These are phyloP conservation scores for Cephalopterus ornatus DNA, from an alignment of 2,113 vertebrate genomes.

Conservation along the genomic window DNA sequence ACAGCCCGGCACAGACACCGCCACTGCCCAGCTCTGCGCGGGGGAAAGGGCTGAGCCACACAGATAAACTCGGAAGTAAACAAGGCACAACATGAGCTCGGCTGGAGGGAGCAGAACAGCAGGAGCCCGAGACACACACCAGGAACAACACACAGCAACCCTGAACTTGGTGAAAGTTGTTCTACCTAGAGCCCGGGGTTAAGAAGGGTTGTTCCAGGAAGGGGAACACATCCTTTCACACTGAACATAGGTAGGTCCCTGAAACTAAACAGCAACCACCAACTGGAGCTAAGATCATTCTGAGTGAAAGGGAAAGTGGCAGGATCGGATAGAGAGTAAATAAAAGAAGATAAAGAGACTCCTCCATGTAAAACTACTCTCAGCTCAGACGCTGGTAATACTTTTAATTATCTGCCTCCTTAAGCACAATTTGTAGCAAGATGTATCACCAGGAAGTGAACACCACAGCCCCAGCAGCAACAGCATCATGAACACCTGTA, in stretches of 20 bases:
- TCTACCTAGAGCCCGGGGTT: neutral
- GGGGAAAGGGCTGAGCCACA: neutral
- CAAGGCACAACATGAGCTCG: neutral
- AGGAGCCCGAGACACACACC: neutral
- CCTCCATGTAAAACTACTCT: neutral
- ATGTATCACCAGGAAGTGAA: neutral
- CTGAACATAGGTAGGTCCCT: rapidly evolving
- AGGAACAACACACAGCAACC: neutral
- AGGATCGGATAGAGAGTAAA: neutral
- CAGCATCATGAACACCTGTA: neutral
- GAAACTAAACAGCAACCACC: neutral
- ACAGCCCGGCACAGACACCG: neutral
- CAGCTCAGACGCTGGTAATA: neutral
- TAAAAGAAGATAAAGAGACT: neutral
- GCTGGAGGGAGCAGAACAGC: neutral
- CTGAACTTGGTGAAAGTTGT: rapidly evolving
- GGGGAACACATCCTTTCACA: neutral
- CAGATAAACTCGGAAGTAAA: conserved; percentile 49
- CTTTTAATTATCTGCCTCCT: neutral
- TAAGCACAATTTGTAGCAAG: neutral
- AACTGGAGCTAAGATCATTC: neutral
- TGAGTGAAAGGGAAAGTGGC: neutral
- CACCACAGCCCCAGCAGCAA: neutral
- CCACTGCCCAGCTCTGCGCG: neutral
- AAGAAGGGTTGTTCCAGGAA: neutral